A percentile compares a stretch with the other conserved stretches of the same genome.
These are phyloP conservation scores for Pyrocephalus nanus DNA, from an alignment of 2,797 vertebrate genomes.

Conservation along the genomic window DNA sequence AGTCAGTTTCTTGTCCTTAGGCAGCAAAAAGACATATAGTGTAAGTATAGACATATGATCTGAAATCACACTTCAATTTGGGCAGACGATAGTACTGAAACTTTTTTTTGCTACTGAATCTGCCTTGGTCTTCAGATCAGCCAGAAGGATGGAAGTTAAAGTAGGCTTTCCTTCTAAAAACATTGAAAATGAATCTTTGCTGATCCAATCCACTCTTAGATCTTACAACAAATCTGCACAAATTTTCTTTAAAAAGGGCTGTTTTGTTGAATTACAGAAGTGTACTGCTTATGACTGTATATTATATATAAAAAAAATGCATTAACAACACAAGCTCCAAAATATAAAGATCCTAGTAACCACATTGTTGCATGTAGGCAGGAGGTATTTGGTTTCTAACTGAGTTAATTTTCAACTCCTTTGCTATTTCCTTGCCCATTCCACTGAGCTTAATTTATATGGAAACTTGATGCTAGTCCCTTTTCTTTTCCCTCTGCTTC, in stretches of 20 bases:
- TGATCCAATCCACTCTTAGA: not conserved
- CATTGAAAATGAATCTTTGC: not conserved
- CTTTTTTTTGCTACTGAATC: not conserved
- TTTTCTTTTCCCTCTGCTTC: not conserved
- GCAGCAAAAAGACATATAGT: not conserved
- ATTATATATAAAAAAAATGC: not conserved
- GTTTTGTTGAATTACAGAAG: not conserved
- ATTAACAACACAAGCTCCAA: not conserved
- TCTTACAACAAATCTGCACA: not conserved
- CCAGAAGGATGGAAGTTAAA: not conserved
- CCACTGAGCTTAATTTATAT: not conserved
- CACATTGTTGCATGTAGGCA: not conserved
- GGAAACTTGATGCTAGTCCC: conserved; percentile 16
- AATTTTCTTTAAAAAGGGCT: not conserved
- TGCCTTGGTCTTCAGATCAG: not conserved
- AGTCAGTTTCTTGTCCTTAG: not conserved
- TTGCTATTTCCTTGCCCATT: conserved; percentile 10
- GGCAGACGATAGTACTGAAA: not conserved
- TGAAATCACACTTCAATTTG: not conserved
- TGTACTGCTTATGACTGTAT: not conserved
- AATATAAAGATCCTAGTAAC: not conserved
- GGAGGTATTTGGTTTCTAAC: not conserved
- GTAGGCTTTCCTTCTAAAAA: not conserved
- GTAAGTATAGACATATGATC: not conserved
- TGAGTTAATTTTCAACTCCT: not conserved